These are phyloP conservation scores for Anthophora plumipes DNA, from an alignment of 2,888 invertebrate species.

Conservation along the genomic window DNA sequence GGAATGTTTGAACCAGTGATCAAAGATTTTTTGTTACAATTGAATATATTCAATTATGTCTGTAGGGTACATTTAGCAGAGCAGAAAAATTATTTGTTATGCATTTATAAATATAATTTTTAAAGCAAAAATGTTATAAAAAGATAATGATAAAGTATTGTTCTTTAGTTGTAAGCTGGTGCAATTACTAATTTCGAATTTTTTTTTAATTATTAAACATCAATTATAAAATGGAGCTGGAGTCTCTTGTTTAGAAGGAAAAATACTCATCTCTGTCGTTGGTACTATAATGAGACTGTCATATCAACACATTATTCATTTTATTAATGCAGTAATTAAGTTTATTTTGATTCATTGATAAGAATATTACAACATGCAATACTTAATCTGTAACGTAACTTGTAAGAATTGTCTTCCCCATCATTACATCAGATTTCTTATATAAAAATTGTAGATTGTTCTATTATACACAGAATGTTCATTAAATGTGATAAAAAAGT, in stretches of 20 bases:
- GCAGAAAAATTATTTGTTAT: slow-evolving; percentile 13
- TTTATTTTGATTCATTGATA: slow-evolving; percentile 45
- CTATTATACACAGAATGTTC: slow-evolving; percentile 9
- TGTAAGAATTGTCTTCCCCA: slow-evolving; percentile 67
- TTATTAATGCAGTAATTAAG: slow-evolving; percentile 46
- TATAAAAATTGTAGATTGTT: slow-evolving; percentile 23
- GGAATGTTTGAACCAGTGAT: slow-evolving; percentile 30
- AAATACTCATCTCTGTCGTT: slow-evolving; percentile 65
- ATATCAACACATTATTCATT: slow-evolving; percentile 57
- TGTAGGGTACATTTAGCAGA: not conserved
- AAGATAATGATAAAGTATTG: not conserved
- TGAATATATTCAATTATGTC: not conserved
- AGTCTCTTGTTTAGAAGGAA: slow-evolving; percentile 41
- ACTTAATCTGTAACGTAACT: slow-evolving; percentile 61
- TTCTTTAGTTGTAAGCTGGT: slow-evolving; percentile 38
- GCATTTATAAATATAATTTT: slow-evolving; percentile 20
- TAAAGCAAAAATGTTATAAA: slow-evolving; percentile 23
- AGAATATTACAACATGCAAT: slow-evolving; percentile 56
- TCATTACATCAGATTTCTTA: slow-evolving; percentile 43
- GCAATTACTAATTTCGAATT: slow-evolving; percentile 42
- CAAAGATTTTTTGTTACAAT: slow-evolving; percentile 23
- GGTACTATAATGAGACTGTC: slow-evolving; percentile 69
- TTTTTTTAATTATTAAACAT: slow-evolving; percentile 4
- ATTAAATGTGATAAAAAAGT: slow-evolving; percentile 12
- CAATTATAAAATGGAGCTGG: slow-evolving; percentile 43